Evolutionary conservation across 2,888 invertebrate species (phyloP).

Genomic region (Oasisia sp.): DNA sequence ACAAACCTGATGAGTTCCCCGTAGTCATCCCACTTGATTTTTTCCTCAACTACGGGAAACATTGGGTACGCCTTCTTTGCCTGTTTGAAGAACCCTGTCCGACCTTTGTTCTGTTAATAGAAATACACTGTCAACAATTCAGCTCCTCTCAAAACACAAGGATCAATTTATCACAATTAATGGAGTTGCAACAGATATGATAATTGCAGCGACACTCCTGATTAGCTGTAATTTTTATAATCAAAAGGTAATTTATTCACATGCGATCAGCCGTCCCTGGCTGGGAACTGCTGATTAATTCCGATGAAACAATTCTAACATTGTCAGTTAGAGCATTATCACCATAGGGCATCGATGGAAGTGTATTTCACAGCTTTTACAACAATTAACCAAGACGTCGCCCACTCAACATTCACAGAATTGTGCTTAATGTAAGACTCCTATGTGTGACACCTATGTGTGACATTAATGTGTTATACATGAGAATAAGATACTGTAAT

Average conservation of each 20-base stretch:
- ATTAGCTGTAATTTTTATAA: background rate
- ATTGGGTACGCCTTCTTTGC: conserved; percentile 94
- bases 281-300: background rate
- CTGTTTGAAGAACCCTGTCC: conserved; percentile 80
- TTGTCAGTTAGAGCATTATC: too few relatives aligned
- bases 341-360: too few relatives aligned
- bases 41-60: conserved; percentile 94
- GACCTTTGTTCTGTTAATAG: background rate
- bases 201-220: background rate
- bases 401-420: too few relatives aligned
- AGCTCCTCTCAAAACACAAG: background rate
- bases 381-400: too few relatives aligned
- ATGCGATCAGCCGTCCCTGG: background rate
- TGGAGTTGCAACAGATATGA: background rate
- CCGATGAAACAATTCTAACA: background rate
- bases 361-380: too few relatives aligned
- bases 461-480: too few relatives aligned
- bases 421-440: too few relatives aligned
- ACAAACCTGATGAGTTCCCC: conserved; percentile 84
- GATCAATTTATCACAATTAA: background rate
- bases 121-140: background rate
- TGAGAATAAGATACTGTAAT: too few relatives aligned
- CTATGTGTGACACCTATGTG: too few relatives aligned
- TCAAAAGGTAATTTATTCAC: background rate
- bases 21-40: conserved; percentile 92